Conservation (phyloP, 2,113 vertebrate species). For the Clinocottus analis region DNA sequence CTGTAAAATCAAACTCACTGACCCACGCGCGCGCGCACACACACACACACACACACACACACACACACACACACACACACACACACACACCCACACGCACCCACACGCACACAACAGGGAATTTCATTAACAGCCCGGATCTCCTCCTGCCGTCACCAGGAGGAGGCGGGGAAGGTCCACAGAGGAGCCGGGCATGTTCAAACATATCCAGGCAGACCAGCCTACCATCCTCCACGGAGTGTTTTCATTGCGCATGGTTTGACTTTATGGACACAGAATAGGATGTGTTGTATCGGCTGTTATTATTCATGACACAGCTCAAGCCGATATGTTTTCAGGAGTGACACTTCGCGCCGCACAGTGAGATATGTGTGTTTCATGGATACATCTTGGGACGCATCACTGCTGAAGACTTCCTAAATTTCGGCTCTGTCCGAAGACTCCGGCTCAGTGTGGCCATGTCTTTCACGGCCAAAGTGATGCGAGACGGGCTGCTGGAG, state of each 20-base stretch:
- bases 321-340: background rate
- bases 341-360: background rate
- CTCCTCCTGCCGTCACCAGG: constrained; percentile 64
- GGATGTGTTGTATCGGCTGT: background rate
- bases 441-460: constrained; percentile 62
- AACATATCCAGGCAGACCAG: constrained; percentile 83
- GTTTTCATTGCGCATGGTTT: constrained; percentile 15
- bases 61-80: background rate
- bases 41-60: background rate
- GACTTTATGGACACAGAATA: background rate
- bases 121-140: constrained; percentile 49
- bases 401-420: background rate
- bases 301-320: background rate
- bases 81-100: constrained; percentile 5
- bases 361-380: constrained; percentile 18
- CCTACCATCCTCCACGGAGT: constrained; percentile 9
- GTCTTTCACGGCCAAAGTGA: constrained; percentile 83
- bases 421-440: background rate
- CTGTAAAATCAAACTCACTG: constrained; percentile 7
- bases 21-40: background rate
- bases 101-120: constrained; percentile 4
- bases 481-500: constrained; percentile 91
- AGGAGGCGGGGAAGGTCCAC: constrained; percentile 78
- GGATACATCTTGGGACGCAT: constrained; percentile 3
- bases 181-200: constrained; percentile 84